Percentiles rank a stretch among this genome's conserved stretches.
phyloP scores from a whole-genome alignment of 2,113 vertebrate genomes.

The Ceyx melanurus region DNA sequence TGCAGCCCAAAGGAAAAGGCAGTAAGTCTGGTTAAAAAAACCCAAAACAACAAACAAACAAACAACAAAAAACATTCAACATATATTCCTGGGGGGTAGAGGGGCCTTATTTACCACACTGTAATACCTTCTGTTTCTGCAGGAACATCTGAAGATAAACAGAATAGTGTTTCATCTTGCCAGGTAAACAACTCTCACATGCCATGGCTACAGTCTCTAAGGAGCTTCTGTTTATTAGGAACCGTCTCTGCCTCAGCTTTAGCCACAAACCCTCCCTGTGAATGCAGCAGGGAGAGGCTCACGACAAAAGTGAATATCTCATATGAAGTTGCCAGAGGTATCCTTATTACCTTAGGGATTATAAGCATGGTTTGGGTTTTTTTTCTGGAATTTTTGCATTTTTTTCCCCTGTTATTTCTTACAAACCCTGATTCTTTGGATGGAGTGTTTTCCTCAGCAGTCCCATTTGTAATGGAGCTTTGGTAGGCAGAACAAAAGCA shows the following conservation, averaged over 20 bases:
- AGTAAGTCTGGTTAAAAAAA: background rate
- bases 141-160: slow-evolving; percentile 41
- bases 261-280: slow-evolving; percentile 46
- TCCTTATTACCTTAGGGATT: slow-evolving; percentile 41
- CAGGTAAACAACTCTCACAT: slow-evolving; percentile 61
- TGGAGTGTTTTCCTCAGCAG: slow-evolving; percentile 62
- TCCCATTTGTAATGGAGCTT: slow-evolving; percentile 71
- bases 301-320: slow-evolving; percentile 20
- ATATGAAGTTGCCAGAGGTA: slow-evolving; percentile 17
- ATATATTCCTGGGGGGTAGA: background rate
- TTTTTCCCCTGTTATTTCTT: slow-evolving; percentile 44
- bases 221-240: slow-evolving; percentile 73
- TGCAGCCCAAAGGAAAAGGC: background rate
- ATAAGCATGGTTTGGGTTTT: background rate
- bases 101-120: background rate
- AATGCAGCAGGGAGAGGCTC: background rate
- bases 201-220: slow-evolving; percentile 75
- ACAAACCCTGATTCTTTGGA: slow-evolving; percentile 48
- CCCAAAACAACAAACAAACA: background rate
- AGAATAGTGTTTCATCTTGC: slow-evolving; percentile 42
- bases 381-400: slow-evolving; percentile 34
- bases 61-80: background rate
- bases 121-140: slow-evolving; percentile 11
- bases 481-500: slow-evolving; percentile 59
- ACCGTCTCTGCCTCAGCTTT: background rate